Base-by-base conservation (phyloP, 2,797 vertebrate genomes). In the Eupleurogrammus muticus region DNA sequence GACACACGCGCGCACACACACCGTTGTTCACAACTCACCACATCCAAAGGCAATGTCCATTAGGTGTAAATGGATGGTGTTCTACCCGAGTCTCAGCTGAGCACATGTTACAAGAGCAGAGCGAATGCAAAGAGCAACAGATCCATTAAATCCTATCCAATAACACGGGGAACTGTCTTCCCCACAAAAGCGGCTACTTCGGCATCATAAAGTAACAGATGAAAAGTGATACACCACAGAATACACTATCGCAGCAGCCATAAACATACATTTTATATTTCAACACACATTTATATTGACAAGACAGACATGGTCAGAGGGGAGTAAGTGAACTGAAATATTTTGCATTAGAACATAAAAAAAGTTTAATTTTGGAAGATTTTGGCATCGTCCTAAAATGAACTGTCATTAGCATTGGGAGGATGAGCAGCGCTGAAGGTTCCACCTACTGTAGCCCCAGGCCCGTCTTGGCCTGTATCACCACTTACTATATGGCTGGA, bases 11-110 rank as follows among this genome's bases (percentile, higher is more conserved):
- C 21, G 32, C 51, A 70, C 58, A 63, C 38, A 71, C 55, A 58
- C 52, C 24, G 64, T 81, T 89, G 87, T 89, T 90, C 86, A 89
- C 89, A 89, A 86, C 82, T 90, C 88, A 83, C 82, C 88, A 88
- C 82, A 83, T 90, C 82, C 75, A 83, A 88, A 90, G 79, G 84
- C 84, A 80, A 63, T 34, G 61, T 85, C 83, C 86, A 90, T 90
- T 87, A 92, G 92, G 91, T 93, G 93, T 87, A 91, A 94, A 94
- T 93, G 92, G 92, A 94, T 90, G 84, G 82, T 83, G 83, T 88
- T 92, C 81, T 82, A 80, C 73, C 73, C 82, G 85, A 89, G 78
- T 83, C 84, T 92, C 85, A 80, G 79, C 85, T 87, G 81, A 90
- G 83, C 68, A 35, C 88, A 83, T 83, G 88, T 85, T 87, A 82